A percentile compares a stretch with the other conserved stretches of the same genome.
Conservation (phyloP, 2,888 invertebrate genomes). For the Pomacea canaliculata region DNA sequence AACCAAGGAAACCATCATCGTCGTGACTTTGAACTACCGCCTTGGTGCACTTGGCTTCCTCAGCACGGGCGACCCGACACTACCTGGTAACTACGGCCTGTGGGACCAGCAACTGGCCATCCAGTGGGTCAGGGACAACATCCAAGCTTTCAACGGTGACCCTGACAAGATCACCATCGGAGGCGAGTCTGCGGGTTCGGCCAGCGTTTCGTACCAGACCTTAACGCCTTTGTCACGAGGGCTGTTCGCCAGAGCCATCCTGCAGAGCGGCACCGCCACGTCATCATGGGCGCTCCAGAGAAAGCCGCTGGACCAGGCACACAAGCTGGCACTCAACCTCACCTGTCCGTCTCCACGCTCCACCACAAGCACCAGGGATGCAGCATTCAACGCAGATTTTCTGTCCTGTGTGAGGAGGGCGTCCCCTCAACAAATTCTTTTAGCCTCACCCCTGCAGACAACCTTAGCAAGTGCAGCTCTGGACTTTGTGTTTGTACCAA, state of each 20-base stretch:
- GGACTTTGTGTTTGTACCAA: no score
- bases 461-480: no score
- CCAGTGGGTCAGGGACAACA: conserved; percentile 21
- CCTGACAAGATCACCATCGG: conserved; percentile 37
- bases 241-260: conserved; percentile 14
- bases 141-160: conserved; percentile 23
- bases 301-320: no score
- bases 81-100: conserved; percentile 25
- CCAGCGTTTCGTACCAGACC: conserved; percentile 38
- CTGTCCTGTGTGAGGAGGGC: no score
- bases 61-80: conserved; percentile 5
- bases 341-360: no score
- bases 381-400: no score
- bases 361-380: no score
- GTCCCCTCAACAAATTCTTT: no score
- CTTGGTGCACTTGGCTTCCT: conserved; percentile 20
- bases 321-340: no score
- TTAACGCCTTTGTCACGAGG: conserved; percentile 21
- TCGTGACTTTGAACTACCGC: conserved; percentile 22
- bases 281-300: conserved; percentile 13
- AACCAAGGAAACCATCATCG: conserved; percentile 1
- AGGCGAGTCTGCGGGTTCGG: conserved; percentile 52
- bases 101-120: conserved; percentile 25
- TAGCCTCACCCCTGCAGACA: no score
- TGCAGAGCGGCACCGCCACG: conserved; percentile 21